phyloP scores from a whole-genome alignment of 2,888 invertebrate genomes.

The Lepidocyrtinus sp. region DNA sequence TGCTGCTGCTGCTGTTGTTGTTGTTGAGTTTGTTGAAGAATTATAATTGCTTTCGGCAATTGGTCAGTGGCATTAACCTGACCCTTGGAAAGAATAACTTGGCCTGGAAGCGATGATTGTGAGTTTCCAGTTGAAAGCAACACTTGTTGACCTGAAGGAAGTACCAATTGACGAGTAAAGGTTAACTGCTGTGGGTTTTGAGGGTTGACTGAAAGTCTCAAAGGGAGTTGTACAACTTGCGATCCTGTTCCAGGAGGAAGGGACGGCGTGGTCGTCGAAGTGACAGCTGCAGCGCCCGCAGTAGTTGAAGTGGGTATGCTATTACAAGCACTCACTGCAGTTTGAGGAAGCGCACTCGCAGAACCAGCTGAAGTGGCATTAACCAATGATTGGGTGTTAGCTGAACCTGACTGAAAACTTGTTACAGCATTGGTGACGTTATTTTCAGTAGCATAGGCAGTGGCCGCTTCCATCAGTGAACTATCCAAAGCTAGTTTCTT shows the following conservation, averaged over 20 bases:
- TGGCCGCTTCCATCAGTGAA: conserved; percentile 19
- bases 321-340: conserved; percentile 15
- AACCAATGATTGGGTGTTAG: neutral
- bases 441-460: conserved; percentile 13
- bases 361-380: conserved; percentile 21
- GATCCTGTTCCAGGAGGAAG: conserved; percentile 55
- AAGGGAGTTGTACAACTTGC: conserved; percentile 56
- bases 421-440: too few relatives aligned
- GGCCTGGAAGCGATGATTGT: conserved; percentile 63
- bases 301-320: neutral
- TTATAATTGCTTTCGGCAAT: conserved; percentile 69
- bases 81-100: conserved; percentile 68
- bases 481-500: conserved; percentile 60
- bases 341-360: conserved; percentile 23
- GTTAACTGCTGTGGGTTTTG: conserved; percentile 66
- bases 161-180: conserved; percentile 68
- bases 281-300: conserved; percentile 22
- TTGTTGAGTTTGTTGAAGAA: conserved; percentile 62
- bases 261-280: neutral
- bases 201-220: conserved; percentile 60
- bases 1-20: conserved; percentile 40
- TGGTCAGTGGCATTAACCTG: conserved; percentile 60
- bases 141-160: conserved; percentile 69
- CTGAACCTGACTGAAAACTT: neutral
- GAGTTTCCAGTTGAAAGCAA: conserved; percentile 65